These are phyloP conservation scores for Colinus virginianus DNA, from an alignment of 2,113 vertebrate species.

Conservation along the genomic window DNA sequence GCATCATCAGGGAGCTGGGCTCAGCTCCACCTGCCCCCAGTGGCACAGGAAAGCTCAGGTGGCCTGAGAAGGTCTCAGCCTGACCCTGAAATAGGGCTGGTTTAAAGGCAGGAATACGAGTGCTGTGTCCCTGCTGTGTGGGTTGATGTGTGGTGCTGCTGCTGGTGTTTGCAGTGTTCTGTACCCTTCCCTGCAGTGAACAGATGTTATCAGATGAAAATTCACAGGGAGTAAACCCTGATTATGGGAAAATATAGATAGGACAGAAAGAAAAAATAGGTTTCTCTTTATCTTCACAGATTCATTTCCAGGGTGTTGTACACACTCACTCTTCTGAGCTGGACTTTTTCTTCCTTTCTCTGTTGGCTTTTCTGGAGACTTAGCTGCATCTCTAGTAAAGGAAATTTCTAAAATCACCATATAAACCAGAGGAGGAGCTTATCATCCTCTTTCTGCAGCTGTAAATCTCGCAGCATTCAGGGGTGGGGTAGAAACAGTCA, in stretches of 20 bases:
- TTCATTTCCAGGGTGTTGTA: background rate
- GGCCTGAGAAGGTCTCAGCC: background rate
- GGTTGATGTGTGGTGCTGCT: background rate
- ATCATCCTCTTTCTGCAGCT: background rate
- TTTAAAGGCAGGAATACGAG: background rate
- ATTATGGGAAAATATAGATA: background rate
- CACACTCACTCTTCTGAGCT: background rate
- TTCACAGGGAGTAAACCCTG: background rate
- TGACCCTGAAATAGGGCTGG: background rate
- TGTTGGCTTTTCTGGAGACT: background rate
- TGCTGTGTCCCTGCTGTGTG: accelerated
- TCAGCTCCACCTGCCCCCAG: background rate
- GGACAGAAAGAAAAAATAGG: background rate
- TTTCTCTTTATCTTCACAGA: background rate
- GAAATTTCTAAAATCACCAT: background rate
- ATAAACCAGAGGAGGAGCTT: constrained; percentile 14
- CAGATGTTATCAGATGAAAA: background rate
- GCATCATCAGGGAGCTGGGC: background rate
- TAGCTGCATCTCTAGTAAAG: background rate
- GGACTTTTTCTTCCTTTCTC: background rate
- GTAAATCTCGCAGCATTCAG: background rate
- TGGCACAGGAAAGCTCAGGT: background rate
- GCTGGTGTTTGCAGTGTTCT: background rate
- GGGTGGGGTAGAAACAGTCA: background rate
- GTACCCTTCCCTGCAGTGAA: background rate